Evolutionary conservation across 2,888 invertebrate genomes (phyloP).

Genomic region (Rhaphigaster nebulosa): DNA sequence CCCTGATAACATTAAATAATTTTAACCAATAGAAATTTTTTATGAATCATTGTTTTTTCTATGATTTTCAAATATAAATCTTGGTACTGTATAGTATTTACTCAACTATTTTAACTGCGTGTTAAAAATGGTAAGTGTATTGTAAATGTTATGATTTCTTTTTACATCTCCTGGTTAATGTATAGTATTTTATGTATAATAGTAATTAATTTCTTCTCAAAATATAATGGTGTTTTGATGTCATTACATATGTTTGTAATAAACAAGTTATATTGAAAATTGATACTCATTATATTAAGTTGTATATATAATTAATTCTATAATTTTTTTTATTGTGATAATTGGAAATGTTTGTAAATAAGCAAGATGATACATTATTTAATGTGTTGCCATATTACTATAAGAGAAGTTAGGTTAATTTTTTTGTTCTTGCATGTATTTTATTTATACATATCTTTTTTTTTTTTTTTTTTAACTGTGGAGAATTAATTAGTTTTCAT

Average conservation of each 20-base stretch:
- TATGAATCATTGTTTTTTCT: not conserved
- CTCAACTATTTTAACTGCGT: not conserved
- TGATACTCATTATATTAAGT: constrained; percentile 44
- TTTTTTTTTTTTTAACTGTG: not conserved
- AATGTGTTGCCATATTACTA: constrained; percentile 34
- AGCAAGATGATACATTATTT: not conserved
- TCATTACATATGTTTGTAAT: not conserved
- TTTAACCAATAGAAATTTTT: not conserved
- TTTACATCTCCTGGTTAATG: not conserved
- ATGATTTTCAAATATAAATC: not conserved
- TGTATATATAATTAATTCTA: constrained; percentile 1
- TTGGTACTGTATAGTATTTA: not conserved
- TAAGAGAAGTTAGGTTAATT: constrained; percentile 20
- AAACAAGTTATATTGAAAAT: not conserved
- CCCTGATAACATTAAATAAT: constrained; percentile 72
- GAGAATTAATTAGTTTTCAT: not conserved
- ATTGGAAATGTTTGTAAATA: constrained; percentile 23
- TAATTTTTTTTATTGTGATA: constrained; percentile 39
- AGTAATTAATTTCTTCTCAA: not conserved
- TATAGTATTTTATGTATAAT: constrained; percentile 6
- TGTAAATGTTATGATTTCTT: not conserved
- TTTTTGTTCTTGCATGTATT: not conserved
- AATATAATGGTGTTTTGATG: not conserved
- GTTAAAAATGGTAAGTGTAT: not conserved
- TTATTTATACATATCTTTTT: not conserved